phyloP scores from a whole-genome alignment of 2,797 vertebrate genomes.

The Xiphophorus birchmanni region DNA sequence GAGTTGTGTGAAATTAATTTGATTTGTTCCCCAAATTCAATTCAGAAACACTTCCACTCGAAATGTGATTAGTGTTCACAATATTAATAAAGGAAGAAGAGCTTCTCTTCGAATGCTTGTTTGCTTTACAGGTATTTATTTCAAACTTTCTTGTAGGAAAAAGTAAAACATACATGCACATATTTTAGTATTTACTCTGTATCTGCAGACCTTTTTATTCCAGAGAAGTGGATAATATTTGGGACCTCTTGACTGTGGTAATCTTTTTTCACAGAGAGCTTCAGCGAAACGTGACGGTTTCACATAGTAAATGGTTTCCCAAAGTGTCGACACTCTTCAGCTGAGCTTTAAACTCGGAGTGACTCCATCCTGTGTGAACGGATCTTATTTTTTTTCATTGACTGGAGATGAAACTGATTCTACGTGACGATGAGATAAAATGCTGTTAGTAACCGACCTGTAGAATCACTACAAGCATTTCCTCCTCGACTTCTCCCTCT shows the following conservation, averaged over 20 bases:
- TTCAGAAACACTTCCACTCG: conserved; percentile 46
- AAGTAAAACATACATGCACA: conserved; percentile 56
- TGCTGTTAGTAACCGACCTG: conserved; percentile 44
- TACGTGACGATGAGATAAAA: conserved; percentile 46
- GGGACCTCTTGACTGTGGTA: conserved; percentile 57
- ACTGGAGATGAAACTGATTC: conserved; percentile 49
- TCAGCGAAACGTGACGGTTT: not conserved
- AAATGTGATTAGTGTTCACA: conserved; percentile 63
- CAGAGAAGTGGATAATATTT: conserved; percentile 48
- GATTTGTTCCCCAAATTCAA: conserved; percentile 59
- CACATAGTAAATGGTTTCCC: not conserved
- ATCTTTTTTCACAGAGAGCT: conserved; percentile 33
- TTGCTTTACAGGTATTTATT: conserved; percentile 80
- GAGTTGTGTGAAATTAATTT: conserved; percentile 68
- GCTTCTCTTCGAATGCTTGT: conserved; percentile 49
- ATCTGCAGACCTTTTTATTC: conserved; percentile 52
- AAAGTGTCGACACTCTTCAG: not conserved
- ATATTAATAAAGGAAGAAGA: conserved; percentile 31
- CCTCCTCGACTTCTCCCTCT: conserved; percentile 40
- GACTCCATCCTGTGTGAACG: conserved; percentile 72
- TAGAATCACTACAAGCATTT: conserved; percentile 42
- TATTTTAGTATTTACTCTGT: conserved; percentile 61
- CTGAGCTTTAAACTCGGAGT: conserved; percentile 58
- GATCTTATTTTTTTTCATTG: conserved; percentile 46
- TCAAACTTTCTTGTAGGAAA: conserved; percentile 61